phyloP scores from a whole-genome alignment of 2,113 vertebrate genomes.

The Hemicordylus capensis region DNA sequence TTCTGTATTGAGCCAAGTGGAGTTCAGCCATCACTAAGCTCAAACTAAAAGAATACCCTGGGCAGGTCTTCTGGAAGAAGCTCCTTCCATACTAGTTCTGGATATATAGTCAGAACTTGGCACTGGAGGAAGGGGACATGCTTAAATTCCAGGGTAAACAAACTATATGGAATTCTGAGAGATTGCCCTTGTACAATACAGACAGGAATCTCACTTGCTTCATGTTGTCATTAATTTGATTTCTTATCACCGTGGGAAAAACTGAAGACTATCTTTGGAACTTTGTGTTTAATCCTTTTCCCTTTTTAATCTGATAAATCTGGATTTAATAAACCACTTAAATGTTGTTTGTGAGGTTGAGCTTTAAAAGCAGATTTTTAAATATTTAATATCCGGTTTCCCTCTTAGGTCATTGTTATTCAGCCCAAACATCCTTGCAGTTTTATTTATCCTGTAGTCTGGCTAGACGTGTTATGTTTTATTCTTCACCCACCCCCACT shows the following conservation, averaged over 20 bases:
- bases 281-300: not conserved
- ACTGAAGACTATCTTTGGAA: not conserved
- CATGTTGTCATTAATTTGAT: constrained; percentile 1
- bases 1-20: not conserved
- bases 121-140: not conserved
- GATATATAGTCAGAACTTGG: not conserved
- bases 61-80: not conserved
- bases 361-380: constrained; percentile 23
- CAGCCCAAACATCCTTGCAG: not conserved
- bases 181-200: not conserved
- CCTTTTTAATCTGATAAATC: not conserved
- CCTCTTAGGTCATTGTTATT: not conserved
- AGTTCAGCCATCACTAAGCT: not conserved
- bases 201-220: not conserved
- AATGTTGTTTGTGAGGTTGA: constrained; percentile 7
- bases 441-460: constrained; percentile 38
- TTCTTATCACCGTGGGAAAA: constrained; percentile 8
- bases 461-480: constrained; percentile 18
- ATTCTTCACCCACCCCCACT: not conserved
- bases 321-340: constrained; percentile 10
- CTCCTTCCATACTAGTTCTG: not conserved
- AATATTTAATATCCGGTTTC: constrained; percentile 39
- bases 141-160: not conserved
- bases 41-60: not conserved
- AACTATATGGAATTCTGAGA: not conserved